Evolutionary conservation across 2,797 vertebrate genomes (phyloP), one percentile per base, ranked within the genome.

Genomic region (Toxotes lorentzi): DNA sequence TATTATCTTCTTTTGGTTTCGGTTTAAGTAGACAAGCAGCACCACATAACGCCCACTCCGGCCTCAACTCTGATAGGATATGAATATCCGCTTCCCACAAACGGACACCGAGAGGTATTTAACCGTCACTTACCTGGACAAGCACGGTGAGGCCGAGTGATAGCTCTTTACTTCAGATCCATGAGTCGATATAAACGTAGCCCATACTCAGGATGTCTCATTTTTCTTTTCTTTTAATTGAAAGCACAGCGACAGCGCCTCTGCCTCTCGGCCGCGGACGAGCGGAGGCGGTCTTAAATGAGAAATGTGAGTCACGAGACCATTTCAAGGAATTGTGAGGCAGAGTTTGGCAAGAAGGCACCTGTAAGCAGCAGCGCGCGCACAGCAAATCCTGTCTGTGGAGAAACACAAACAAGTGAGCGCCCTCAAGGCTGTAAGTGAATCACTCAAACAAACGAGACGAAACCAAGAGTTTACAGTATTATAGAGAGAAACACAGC

Each of bases 281-380:
- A 7, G 24, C 14, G 57, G 56, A 59, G 92, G 91, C 81, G 93
- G 89, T 19, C 63, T 65, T 17, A 57, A 45, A 77, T 88, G 78
- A 90, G 92, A 93, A 94, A 76, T 14, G 0, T 67, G 75, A 59
- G 91, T 91, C 88, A 87, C 88, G 50, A 50, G 45, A 2, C 6
- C 19, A 0, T 71, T 91, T 87, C 77, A 78, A 79, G 87, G 83
- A 92, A 91, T 78, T 4, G 35, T 6, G 30, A 32, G 11, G 12
- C 27, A 66, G 35, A 59, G 38, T 30, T 71, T 47, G 57, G 66
- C 74, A 83, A 70, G 17, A 74, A 59, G 4, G 34, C 16, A 10
- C 23, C 12, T 50, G 32, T 0, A 2, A 9, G 14, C 38, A 24
- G 2, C 19, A 7, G n/a, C 7, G 10, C 38, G 41, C n/a, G 7